These are phyloP conservation scores for Bothrops jararaca DNA, from an alignment of 2,113 vertebrate genomes.

Conservation along the genomic window DNA sequence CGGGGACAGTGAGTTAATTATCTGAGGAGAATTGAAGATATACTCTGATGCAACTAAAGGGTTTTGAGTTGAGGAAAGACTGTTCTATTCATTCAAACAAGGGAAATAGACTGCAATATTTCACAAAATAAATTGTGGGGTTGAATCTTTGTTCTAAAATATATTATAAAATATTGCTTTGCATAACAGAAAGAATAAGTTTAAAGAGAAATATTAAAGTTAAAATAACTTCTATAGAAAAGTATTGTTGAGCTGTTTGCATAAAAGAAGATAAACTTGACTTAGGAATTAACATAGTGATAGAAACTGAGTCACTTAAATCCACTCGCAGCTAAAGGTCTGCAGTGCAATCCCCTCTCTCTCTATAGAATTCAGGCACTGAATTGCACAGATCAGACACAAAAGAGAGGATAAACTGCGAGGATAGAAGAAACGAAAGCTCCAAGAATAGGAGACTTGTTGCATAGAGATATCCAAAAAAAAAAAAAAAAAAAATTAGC, in stretches of 20 bases:
- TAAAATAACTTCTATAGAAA: background rate
- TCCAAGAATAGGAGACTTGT: background rate
- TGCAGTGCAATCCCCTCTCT: background rate
- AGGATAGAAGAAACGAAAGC: background rate
- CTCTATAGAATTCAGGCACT: background rate
- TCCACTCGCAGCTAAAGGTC: background rate
- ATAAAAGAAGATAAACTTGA: background rate
- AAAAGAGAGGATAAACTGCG: background rate
- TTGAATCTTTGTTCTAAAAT: background rate
- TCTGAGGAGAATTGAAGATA: background rate
- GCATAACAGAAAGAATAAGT: background rate
- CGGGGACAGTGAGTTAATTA: no score
- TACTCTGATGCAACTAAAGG: background rate
- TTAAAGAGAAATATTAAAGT: background rate
- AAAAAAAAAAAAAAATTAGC: background rate
- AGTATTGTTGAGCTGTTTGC: background rate
- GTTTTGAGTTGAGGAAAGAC: background rate
- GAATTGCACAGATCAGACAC: background rate
- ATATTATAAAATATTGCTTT: background rate
- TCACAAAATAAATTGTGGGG: background rate
- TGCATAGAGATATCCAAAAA: background rate
- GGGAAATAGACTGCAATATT: background rate
- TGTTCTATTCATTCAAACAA: background rate
- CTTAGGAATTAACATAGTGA: background rate
- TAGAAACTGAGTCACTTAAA: background rate